Conservation (phyloP, 2,113 vertebrate genomes). For the Bothrops jararaca region DNA sequence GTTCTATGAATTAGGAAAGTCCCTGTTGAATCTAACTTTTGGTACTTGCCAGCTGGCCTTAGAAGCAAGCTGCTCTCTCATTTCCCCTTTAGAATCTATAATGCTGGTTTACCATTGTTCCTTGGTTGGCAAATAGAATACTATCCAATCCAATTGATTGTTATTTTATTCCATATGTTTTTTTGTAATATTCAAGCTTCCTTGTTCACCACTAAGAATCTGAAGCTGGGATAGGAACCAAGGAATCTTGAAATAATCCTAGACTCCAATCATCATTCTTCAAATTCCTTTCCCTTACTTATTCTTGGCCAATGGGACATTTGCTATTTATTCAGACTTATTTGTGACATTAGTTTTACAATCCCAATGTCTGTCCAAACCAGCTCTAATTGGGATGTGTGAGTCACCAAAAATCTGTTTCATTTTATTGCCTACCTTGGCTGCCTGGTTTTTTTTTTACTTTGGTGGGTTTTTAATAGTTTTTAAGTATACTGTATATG, state of each 20-base stretch:
- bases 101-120: not conserved
- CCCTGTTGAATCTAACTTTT: not conserved
- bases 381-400: not conserved
- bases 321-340: not conserved
- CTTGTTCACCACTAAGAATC: not conserved
- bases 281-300: not conserved
- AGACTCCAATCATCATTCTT: not conserved
- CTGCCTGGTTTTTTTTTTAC: not conserved
- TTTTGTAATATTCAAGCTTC: not conserved
- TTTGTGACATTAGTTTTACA: not conserved
- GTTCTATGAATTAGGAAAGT: not conserved
- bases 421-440: not conserved
- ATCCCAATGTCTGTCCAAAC: not conserved
- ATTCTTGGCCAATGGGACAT: not conserved
- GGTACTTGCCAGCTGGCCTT: not conserved
- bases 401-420: not conserved
- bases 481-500: not conserved
- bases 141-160: not conserved
- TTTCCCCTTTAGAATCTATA: not conserved
- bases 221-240: not conserved
- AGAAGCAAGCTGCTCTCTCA: not conserved
- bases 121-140: not conserved
- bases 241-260: not conserved
- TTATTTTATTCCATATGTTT: not conserved
- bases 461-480: not conserved